Evolutionary conservation across 1,140 invertebrate species (phyloP).

Genomic region (Drosophila kanapiae): DNA sequence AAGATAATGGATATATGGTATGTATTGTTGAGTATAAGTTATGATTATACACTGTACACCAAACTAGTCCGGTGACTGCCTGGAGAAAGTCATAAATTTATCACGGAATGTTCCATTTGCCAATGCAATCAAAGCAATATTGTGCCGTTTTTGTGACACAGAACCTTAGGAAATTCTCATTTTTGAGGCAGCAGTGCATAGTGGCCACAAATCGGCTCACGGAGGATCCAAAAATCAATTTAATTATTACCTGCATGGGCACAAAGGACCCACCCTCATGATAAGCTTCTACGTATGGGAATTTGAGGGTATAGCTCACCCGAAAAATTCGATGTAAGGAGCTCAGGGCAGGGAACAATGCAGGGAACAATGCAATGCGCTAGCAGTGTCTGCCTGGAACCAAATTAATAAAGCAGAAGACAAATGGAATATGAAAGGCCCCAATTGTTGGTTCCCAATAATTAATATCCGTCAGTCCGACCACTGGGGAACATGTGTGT

Average conservation of each 20-base stretch:
- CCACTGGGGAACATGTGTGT: too few relatives aligned
- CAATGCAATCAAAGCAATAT: too few relatives aligned
- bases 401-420: slow-evolving; percentile 36
- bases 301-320: background rate
- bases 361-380: too few relatives aligned
- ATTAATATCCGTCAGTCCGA: slow-evolving; percentile 26
- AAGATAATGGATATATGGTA: background rate
- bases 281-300: background rate
- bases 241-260: background rate
- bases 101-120: too few relatives aligned
- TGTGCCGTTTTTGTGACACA: too few relatives aligned
- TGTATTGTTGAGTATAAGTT: background rate
- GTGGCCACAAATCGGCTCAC: background rate
- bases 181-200: background rate
- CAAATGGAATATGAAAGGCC: slow-evolving; percentile 18
- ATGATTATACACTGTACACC: too few relatives aligned
- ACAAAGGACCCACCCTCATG: background rate
- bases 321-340: background rate
- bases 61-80: too few relatives aligned
- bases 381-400: background rate
- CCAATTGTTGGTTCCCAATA: slow-evolving; percentile 13
- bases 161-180: background rate
- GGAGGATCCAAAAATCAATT: slow-evolving; percentile 2
- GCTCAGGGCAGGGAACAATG: slow-evolving; percentile 4
- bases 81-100: too few relatives aligned